Evolutionary conservation across 2,113 vertebrate genomes (phyloP).

Genomic region (Archilochus colubris): DNA sequence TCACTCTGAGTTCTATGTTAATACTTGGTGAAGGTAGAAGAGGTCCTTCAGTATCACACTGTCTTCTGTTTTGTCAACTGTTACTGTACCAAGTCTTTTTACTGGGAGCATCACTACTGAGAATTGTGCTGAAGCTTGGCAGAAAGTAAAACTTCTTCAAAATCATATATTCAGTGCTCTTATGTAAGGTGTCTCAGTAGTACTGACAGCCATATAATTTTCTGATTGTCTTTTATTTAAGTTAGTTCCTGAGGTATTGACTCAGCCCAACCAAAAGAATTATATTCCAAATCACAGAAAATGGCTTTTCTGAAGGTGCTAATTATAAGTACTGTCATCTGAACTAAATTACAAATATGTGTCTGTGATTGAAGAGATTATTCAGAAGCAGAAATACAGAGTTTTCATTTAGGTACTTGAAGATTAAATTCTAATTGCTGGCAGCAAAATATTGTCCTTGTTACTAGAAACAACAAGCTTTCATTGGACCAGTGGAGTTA

Average conservation of each 20-base stretch:
- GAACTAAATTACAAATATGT: background rate
- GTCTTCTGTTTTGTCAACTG: background rate
- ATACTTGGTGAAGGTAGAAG: background rate
- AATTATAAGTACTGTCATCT: background rate
- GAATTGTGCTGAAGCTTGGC: background rate
- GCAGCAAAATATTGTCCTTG: background rate
- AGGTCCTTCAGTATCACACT: background rate
- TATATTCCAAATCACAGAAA: background rate
- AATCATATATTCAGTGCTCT: background rate
- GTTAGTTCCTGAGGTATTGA: background rate
- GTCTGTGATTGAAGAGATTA: background rate
- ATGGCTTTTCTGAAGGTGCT: background rate
- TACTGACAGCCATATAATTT: background rate
- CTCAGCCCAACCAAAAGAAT: background rate
- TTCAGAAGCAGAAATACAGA: background rate
- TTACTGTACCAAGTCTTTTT: background rate
- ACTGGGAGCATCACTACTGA: background rate
- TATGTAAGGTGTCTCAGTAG: background rate
- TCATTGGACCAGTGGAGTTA: constrained; percentile 25
- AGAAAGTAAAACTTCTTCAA: background rate
- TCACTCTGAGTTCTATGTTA: background rate
- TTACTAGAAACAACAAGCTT: background rate
- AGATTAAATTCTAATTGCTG: background rate
- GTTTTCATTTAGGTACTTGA: background rate
- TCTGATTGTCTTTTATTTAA: background rate